Percentiles rank a stretch among this genome's conserved stretches.
Evolutionary conservation across 2,797 vertebrate species (phyloP).

Genomic region (Mallotus villosus): DNA sequence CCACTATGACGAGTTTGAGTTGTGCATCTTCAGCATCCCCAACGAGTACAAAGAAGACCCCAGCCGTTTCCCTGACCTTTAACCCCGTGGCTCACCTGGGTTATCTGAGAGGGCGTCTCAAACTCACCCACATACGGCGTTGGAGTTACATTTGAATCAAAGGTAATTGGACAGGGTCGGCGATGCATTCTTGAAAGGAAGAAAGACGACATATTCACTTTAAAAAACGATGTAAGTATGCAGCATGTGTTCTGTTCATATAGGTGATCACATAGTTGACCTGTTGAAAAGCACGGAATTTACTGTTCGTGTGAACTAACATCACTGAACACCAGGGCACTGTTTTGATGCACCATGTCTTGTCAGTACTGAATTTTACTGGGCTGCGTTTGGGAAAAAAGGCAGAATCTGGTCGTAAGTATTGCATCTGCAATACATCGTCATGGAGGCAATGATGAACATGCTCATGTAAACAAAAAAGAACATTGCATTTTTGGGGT

Average conservation of each 20-base stretch:
- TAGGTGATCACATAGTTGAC: constrained; percentile 66
- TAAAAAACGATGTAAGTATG: constrained; percentile 41
- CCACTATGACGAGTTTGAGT: constrained; percentile 91
- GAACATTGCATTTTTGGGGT: neutral
- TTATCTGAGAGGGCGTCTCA: constrained; percentile 11
- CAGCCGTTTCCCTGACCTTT: constrained; percentile 97
- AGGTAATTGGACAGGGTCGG: neutral
- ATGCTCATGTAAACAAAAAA: constrained; percentile 31
- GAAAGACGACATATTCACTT: constrained; percentile 23
- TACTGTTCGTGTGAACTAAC: constrained; percentile 44
- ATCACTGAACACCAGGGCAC: constrained; percentile 45
- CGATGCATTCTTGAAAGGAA: constrained; percentile 26
- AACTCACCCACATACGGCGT: constrained; percentile 36
- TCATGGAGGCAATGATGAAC: constrained; percentile 55
- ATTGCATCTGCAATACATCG: constrained; percentile 45
- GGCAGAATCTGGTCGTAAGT: constrained; percentile 54
- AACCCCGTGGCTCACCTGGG: constrained; percentile 44
- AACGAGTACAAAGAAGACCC: constrained; percentile 97
- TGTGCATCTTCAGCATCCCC: constrained; percentile 92
- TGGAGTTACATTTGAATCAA: constrained; percentile 32
- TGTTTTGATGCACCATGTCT: constrained; percentile 61
- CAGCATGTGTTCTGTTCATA: constrained; percentile 58
- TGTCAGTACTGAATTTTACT: constrained; percentile 42
- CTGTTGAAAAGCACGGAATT: constrained; percentile 64
- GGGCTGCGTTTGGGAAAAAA: constrained; percentile 55